Evolutionary conservation across 2,888 invertebrate species (phyloP).

Genomic region (Trichacis sp.): DNA sequence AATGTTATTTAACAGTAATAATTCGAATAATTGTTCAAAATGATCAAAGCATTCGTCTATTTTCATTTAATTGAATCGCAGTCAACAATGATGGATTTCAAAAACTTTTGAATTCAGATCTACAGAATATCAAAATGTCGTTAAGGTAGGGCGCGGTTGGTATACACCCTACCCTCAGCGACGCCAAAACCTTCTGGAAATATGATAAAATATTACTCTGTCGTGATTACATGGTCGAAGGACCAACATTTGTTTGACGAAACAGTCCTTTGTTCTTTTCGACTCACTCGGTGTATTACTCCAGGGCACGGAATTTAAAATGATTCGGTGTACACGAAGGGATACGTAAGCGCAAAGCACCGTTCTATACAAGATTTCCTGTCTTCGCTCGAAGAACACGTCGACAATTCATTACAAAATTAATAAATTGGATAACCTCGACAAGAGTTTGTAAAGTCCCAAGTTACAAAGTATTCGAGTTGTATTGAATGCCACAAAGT

Average conservation of each 20-base stretch:
- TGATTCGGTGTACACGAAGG: constrained; percentile 19
- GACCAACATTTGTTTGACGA: constrained; percentile 17
- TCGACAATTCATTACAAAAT: constrained; percentile 23
- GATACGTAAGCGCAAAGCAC: background rate
- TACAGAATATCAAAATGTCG: too few relatives aligned
- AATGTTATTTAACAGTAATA: too few relatives aligned
- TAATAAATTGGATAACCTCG: constrained; percentile 16
- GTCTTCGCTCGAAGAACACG: background rate
- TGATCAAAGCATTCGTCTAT: too few relatives aligned
- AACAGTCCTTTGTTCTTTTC: constrained; percentile 19
- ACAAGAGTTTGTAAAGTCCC: background rate
- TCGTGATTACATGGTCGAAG: constrained; percentile 26
- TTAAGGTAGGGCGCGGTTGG: too few relatives aligned
- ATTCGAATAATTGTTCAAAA: too few relatives aligned
- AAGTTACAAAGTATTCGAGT: too few relatives aligned
- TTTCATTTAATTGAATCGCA: too few relatives aligned
- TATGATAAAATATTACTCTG: constrained; percentile 28
- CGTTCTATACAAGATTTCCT: constrained; percentile 7
- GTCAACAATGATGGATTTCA: too few relatives aligned
- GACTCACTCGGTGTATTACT: constrained; percentile 38
- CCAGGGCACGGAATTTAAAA: constrained; percentile 34
- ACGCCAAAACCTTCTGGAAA: constrained; percentile 20
- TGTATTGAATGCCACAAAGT: too few relatives aligned
- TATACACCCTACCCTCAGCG: too few relatives aligned
- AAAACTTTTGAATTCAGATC: too few relatives aligned